Evolutionary conservation across 2,888 invertebrate genomes (phyloP), one percentile per base, ranked within the genome.

Genomic region (Apeira syringaria): DNA sequence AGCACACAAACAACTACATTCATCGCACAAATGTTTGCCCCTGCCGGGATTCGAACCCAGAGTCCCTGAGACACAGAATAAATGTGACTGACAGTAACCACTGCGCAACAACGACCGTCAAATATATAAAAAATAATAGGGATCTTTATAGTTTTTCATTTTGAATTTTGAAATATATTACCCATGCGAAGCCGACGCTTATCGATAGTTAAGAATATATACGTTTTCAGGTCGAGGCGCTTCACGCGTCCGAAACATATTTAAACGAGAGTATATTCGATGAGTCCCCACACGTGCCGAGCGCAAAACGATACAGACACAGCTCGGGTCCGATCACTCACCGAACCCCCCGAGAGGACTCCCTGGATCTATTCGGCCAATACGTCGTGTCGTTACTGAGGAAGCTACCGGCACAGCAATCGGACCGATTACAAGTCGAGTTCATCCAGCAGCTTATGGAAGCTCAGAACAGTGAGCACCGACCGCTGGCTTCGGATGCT

Each of bases 391-490:
- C 73, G 0, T 33, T 78, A 27, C 33, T 78, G 7, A 64, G 58
- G 43, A 63, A 69, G n/a, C 9, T 78, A 2, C 78, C 78, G 0
- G 62, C 59, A 25, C 22, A 58, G 0, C 53, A 62, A 0, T 68
- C 74, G 0, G 65, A 64, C 39, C 53, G 56, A 3, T 12, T 78
- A 0, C 78, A 78, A 49, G 57, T 54, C 5, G 68, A 75, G 2
- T 67, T 78, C 9, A 51, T 49, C 1, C 37, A 18, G n/a, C 41
- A 41, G 24, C 27, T 45, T 2, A 42, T 42, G 29, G 45, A 35
- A 2, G 41, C 33, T 2, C 45, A 45, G n/a, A 22, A 5, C 1
- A 1, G 5, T n/a, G 13, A 11, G 11, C 32, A 12, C 13, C 13
- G n/a, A 6, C 12, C 32, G 9, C 13, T 13, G n/a, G 4, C 12